Percentiles rank a stretch among this genome's conserved stretches.
phyloP scores from a whole-genome alignment of 1,140 invertebrate genomes.

The Drosophila baimaii region DNA sequence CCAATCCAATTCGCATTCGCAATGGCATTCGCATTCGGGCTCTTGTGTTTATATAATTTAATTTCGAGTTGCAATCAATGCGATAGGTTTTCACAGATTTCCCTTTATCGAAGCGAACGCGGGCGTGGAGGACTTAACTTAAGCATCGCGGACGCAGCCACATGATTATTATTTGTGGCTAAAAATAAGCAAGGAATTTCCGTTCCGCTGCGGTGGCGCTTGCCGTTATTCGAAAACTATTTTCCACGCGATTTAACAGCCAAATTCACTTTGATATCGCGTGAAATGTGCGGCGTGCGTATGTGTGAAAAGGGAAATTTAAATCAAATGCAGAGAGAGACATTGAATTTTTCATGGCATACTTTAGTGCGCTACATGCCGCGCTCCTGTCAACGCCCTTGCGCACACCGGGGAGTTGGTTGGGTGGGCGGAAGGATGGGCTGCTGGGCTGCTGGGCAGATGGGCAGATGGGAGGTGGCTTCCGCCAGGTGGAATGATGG shows the following conservation, averaged over 20 bases:
- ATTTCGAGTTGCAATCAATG: conserved; percentile 76
- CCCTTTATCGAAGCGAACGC: conserved; percentile 11
- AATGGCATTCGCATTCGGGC: conserved; percentile 38
- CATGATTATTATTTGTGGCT: conserved; percentile 61
- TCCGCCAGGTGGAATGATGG: conserved; percentile 5
- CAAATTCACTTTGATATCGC: conserved; percentile 75
- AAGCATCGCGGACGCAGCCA: conserved; percentile 48
- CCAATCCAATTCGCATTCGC: conserved; percentile 40
- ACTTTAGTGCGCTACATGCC: conserved; percentile 56
- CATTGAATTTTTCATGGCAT: conserved; percentile 77
- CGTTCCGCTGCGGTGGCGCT: conserved; percentile 29
- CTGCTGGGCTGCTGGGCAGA: neutral
- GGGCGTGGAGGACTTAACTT: conserved; percentile 28
- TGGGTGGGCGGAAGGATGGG: too few relatives aligned
- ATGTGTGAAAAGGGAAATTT: conserved; percentile 69
- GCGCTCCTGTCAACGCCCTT: conserved; percentile 47
- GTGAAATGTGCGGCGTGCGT: conserved; percentile 39
- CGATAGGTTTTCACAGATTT: conserved; percentile 70
- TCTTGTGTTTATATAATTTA: conserved; percentile 79
- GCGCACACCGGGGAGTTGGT: conserved; percentile 8
- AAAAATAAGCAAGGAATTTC: conserved; percentile 61
- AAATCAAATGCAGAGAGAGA: conserved; percentile 70
- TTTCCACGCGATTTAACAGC: conserved; percentile 75
- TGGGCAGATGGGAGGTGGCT: neutral
- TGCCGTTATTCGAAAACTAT: conserved; percentile 63